phyloP scores from a whole-genome alignment of 1,140 invertebrate genomes.

The Melitaea cinxia region DNA sequence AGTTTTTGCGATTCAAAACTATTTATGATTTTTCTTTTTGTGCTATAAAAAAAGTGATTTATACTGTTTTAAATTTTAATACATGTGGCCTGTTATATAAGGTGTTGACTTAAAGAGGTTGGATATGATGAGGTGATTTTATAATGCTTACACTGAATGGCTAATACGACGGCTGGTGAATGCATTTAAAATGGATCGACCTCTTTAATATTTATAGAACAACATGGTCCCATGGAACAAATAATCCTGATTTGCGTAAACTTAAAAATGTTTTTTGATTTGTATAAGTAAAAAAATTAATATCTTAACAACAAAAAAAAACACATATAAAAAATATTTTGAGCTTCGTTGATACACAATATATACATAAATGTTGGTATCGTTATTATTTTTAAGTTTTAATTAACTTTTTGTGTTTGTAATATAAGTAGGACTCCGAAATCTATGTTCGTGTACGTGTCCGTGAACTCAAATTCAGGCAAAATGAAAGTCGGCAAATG shows the following conservation, averaged over 20 bases:
- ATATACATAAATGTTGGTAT: no score
- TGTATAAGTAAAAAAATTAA: no score
- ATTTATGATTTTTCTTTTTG: not conserved
- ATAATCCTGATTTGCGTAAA: not conserved
- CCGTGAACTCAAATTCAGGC: no score
- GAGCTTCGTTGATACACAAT: no score
- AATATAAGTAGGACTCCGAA: no score
- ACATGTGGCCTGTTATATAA: constrained; percentile 31
- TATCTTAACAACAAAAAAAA: no score
- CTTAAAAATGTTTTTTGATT: not conserved
- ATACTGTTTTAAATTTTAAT: not conserved
- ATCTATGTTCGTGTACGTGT: no score
- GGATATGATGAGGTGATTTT: constrained; percentile 28
- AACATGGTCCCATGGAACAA: constrained; percentile 4
- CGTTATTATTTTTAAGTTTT: no score
- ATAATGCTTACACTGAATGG: constrained; percentile 33
- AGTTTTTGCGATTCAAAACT: not conserved
- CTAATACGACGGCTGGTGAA: constrained; percentile 25
- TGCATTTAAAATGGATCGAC: constrained; percentile 29
- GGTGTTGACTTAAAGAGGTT: constrained; percentile 21
- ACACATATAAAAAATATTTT: no score
- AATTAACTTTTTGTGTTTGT: no score
- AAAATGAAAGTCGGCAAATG: no score
- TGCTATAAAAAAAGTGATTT: not conserved
- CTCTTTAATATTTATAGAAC: constrained; percentile 29